Evolutionary conservation across 2,888 invertebrate genomes (phyloP), one percentile per base, ranked within the genome.

Genomic region (Belgica antarctica): DNA sequence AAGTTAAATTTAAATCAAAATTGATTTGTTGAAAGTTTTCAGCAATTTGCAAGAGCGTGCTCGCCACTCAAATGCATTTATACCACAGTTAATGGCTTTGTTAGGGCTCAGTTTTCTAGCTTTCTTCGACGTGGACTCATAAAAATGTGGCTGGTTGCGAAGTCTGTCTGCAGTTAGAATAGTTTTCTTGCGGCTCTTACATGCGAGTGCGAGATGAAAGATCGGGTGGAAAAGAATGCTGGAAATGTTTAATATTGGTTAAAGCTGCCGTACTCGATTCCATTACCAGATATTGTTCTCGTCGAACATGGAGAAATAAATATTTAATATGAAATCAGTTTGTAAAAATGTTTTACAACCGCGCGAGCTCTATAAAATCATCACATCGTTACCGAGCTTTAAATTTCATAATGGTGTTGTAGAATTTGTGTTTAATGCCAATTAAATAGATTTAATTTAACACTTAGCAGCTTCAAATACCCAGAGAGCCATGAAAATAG

Each of bases 361-460:
- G 46, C 46, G 12, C 8, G 46, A 46, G 46, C 46, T 3, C 15
- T 46, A 7, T 12, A 46, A 66, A 66, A 66, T 66, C 65, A 66
- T 66, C 65, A 47, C 47, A 66, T 66, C 47, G 47, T 66, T 66
- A 27, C 47, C 65, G 27, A 28, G 28, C 65, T 66, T 47, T 27
- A 15, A 27, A 28, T 66, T 66, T 66, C 65, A 41, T 47, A 66
- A 66, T 66, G 63, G 63, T 63, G 65, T 66, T 66, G 63, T 63
- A 36, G 46, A 47, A 66, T 66, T 66, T 66, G 65, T 66, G 47
- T 66, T 66, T 66, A 66, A 66, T 66, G 65, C 24, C 65, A 66
- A 66, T 66, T 66, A 66, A 46, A 66, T 66, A 17, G 27, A 66
- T 66, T 66, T 47, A 66, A 47, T 66, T 66, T 66, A 66, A 66